Evolutionary conservation across 2,797 vertebrate genomes (phyloP), one percentile per base, ranked within the genome.

Genomic region (Numenius phaeopus): DNA sequence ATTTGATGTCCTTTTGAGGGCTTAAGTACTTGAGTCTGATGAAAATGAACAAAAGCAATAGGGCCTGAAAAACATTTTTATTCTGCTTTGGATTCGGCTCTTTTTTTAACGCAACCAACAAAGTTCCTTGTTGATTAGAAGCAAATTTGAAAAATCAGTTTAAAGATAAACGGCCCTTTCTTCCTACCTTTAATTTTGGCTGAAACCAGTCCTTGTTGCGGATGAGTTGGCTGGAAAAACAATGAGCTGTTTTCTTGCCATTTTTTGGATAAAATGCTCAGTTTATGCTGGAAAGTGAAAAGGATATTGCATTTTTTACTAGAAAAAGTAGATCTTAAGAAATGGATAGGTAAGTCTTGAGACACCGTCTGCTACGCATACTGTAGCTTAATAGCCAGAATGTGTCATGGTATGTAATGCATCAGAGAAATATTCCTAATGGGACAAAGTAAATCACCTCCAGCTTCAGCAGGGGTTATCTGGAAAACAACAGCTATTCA

Each of bases 131-230:
- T 24, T 96, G 30, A 66, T 83, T 87, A 84, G 30, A 93, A 92
- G 34, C 8, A 89, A 61, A 90, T 89, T 39, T 79, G 37, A 88
- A 85, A 82, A 90, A 16, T 17, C n/a, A 34, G 4, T 78, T 95
- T 93, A 66, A 75, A 62, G 55, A 52, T 47, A 72, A 69, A 57
- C 4, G 7, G 10, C 24, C 37, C 79, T 93, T 90, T 75, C 15
- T 77, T 95, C 50, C 79, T 82, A 72, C 40, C 13, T 89, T 94
- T 83, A 70, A 64, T 87, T 91, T 90, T 85, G 58, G 11, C 20
- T 80, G 84, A 77, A 83, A 58, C 6, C 40, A 40, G 19, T 65
- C 20, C 7, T 34, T 30, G 46, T 66, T 71, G 55, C 29, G 62
- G 54, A 78, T 32, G 34, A 87, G 34, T 30, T 70, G 44, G 11